Percentiles rank a stretch among this genome's conserved stretches.
Evolutionary conservation across 2,888 invertebrate species (phyloP).

Genomic region (Epinotia brunnichana): DNA sequence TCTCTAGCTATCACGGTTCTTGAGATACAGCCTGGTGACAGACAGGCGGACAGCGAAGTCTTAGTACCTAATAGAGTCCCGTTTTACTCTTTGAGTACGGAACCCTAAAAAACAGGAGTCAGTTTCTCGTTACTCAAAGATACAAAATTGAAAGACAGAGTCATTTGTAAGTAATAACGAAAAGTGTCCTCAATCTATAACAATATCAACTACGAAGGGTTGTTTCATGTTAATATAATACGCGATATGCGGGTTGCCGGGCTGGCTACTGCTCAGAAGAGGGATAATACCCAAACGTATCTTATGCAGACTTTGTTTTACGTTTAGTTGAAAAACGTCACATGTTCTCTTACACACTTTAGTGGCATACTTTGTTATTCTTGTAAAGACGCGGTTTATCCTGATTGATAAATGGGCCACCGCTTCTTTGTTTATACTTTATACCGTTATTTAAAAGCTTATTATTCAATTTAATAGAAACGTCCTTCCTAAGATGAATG

Average conservation of each 20-base stretch:
- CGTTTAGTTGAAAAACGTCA: background rate
- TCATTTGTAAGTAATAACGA: background rate
- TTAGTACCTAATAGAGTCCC: no score
- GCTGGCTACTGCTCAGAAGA: constrained; percentile 5
- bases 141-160: background rate
- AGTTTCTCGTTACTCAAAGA: background rate
- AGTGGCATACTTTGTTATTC: background rate
- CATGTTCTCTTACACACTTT: background rate
- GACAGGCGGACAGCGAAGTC: no score
- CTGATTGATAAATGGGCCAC: constrained; percentile 33
- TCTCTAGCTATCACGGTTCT: no score
- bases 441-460: constrained; percentile 20
- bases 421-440: constrained; percentile 17
- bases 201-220: background rate
- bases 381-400: constrained; percentile 5
- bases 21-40: no score
- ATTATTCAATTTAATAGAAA: constrained; percentile 24
- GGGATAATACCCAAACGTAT: constrained; percentile 9
- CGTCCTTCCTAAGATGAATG: constrained; percentile 19
- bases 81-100: no score
- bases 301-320: constrained; percentile 9
- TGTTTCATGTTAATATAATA: background rate
- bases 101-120: no score
- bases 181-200: background rate
- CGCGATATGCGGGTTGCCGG: constrained; percentile 21